Conservation (phyloP, 2,113 vertebrate species). For the Phaetusa simplex region DNA sequence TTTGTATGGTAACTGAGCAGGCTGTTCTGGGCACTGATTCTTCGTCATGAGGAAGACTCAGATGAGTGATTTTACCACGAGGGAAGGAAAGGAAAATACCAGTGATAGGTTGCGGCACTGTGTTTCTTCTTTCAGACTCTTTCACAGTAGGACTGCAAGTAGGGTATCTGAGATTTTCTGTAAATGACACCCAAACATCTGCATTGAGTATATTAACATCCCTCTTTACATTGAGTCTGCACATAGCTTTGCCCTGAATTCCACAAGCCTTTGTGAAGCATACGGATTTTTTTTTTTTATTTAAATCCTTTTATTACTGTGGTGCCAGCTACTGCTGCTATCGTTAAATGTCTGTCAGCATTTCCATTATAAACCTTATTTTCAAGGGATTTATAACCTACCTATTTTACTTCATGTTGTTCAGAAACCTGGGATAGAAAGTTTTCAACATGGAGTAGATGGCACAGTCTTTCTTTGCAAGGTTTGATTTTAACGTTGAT, state of each 20-base stretch:
- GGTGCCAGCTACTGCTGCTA: conserved; percentile 52
- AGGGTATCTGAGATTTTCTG: conserved; percentile 59
- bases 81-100: neutral
- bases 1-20: conserved; percentile 1
- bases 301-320: conserved; percentile 69
- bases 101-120: neutral
- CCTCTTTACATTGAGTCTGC: conserved; percentile 44
- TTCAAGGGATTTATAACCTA: conserved; percentile 70
- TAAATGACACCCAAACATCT: conserved; percentile 36
- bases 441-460: conserved; percentile 54
- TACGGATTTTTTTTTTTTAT: conserved; percentile 36
- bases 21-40: neutral
- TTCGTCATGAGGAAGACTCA: neutral
- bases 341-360: conserved; percentile 67
- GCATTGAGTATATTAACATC: conserved; percentile 52
- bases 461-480: conserved; percentile 39
- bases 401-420: conserved; percentile 58
- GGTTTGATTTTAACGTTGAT: conserved; percentile 46
- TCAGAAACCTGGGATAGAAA: conserved; percentile 52
- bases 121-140: conserved; percentile 25
- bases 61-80: neutral
- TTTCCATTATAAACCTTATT: conserved; percentile 73
- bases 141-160: conserved; percentile 20
- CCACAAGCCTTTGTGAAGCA: conserved; percentile 57
- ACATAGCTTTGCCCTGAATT: conserved; percentile 61